phyloP scores from a whole-genome alignment of 2,888 invertebrate species.

The Charanyca ferruginea region DNA sequence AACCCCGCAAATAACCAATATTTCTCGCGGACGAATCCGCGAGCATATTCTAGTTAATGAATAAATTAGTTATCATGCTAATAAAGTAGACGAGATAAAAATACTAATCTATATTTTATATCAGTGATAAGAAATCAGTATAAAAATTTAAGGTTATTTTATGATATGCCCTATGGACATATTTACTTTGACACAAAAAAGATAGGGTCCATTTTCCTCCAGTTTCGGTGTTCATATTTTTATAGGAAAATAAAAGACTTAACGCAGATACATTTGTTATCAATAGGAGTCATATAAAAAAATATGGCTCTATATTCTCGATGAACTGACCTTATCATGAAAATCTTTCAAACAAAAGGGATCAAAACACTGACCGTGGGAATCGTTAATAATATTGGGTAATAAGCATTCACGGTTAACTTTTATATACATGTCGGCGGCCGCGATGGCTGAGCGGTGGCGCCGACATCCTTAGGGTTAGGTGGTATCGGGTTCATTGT shows the following conservation, averaged over 20 bases:
- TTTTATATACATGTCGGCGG: too few relatives aligned
- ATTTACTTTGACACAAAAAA: slow-evolving; percentile 57
- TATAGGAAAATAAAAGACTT: slow-evolving; percentile 57
- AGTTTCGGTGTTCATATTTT: slow-evolving; percentile 54
- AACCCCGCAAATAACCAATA: too few relatives aligned
- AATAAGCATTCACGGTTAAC: not conserved
- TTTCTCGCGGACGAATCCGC: too few relatives aligned
- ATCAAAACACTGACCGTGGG: not conserved
- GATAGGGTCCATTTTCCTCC: slow-evolving; percentile 42
- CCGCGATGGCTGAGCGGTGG: too few relatives aligned
- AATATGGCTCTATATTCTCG: slow-evolving; percentile 16
- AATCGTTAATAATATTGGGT: not conserved
- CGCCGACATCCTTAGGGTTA: too few relatives aligned
- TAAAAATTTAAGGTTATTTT: slow-evolving; percentile 54
- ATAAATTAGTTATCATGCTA: not conserved
- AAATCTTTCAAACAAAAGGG: slow-evolving; percentile 14
- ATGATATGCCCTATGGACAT: slow-evolving; percentile 28
- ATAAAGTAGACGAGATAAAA: slow-evolving; percentile 20
- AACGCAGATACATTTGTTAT: slow-evolving; percentile 46
- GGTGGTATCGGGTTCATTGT: too few relatives aligned
- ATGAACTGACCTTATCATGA: slow-evolving; percentile 2
- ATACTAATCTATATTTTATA: slow-evolving; percentile 24
- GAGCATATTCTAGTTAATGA: too few relatives aligned
- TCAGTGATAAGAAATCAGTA: slow-evolving; percentile 49
- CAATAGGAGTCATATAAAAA: slow-evolving; percentile 44